Evolutionary conservation across 2,797 vertebrate species (phyloP), one percentile per base, ranked within the genome.

Genomic region (Acanthurus leucopareius): DNA sequence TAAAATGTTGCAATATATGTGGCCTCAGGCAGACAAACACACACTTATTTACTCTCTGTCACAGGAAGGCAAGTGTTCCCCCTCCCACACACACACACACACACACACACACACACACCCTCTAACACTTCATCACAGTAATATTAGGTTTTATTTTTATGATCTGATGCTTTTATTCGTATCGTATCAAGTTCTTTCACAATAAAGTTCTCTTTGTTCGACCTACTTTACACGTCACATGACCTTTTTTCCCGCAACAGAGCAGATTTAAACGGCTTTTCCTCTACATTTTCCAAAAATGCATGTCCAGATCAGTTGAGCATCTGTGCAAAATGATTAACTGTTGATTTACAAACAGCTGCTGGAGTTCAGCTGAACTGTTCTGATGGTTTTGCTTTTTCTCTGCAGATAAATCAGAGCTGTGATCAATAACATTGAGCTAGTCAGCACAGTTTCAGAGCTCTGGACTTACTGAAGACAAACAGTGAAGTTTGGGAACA

Each of bases 1-100:
- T 2, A 47, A 83, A 79, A 48, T 32, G 61, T 8, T 40, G 25
- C 52, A 57, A 69, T 75, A 52, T 56, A 60, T 54, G 32, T 15
- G 28, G 68, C 56, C 66, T 47, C 3, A 9, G 19, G 73, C 51
- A 35, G 20, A 69, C 54, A 76, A 61, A 82, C 1, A 10, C 56
- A 48, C 9, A 40, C 60, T 9, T 53, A 59, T 69, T 63, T 40
- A 54, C 45, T 77, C 47, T 0, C 25, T 78, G 80, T 68, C 13
- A 72, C 14, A 62, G 56, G 71, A 1, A 28, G 28, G 28, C 28
- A 38, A 35, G 58, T 8, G 19, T 2, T 53, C 57, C 57, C 35
- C 19, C 70, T 20, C 80, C 40, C n/a, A 25, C 25, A 25, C 28
- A 32, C 28, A 32, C 28, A 32, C 28, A 3, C 28, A 32, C 28